Percentiles rank a stretch among this genome's conserved stretches.
Conservation (phyloP, 2,113 vertebrate genomes). For the Nanorana parkeri region DNA sequence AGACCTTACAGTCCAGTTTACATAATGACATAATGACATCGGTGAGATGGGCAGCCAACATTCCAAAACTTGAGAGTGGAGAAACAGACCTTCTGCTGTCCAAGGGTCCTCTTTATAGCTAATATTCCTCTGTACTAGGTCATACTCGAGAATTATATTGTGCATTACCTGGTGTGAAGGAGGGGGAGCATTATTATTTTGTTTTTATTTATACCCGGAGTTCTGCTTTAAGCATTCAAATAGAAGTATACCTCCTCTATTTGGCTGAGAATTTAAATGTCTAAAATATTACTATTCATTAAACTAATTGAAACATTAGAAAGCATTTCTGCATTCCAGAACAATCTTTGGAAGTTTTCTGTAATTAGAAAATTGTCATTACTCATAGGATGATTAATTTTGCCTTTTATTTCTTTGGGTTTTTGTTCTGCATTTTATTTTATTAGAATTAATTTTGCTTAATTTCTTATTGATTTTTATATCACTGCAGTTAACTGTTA, state of each 20-base stretch:
- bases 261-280: not conserved
- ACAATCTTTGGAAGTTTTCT: not conserved
- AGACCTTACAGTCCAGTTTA: too few relatives aligned
- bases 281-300: not conserved
- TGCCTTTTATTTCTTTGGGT: not conserved
- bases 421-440: not conserved
- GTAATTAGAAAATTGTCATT: constrained; percentile 6
- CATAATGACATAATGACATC: too few relatives aligned
- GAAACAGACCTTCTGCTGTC: too few relatives aligned
- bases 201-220: too few relatives aligned
- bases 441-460: not conserved
- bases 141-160: too few relatives aligned
- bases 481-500: not conserved
- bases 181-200: too few relatives aligned
- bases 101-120: too few relatives aligned
- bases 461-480: not conserved
- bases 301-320: not conserved
- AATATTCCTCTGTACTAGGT: too few relatives aligned
- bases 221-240: not conserved
- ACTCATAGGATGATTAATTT: not conserved
- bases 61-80: too few relatives aligned
- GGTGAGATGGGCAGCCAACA: too few relatives aligned
- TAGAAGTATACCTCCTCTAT: not conserved
- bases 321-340: not conserved
- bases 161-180: too few relatives aligned